Evolutionary conservation across 2,797 vertebrate species (phyloP), one percentile per base, ranked within the genome.

Genomic region (Leptodactylus fallax): DNA sequence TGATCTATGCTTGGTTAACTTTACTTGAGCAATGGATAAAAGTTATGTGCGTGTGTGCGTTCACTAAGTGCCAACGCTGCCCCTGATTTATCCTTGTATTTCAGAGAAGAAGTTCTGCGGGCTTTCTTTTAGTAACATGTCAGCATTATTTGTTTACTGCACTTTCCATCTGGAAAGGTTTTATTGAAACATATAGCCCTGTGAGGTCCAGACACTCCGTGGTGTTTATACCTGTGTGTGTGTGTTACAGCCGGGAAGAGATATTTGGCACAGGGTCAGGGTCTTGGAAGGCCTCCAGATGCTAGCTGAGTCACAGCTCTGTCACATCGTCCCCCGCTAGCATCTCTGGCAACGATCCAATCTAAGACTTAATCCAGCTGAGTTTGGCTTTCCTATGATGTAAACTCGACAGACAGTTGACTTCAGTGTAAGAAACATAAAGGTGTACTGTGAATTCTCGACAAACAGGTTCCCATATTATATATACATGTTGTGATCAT

Each of bases 161-260:
- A 69, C 25, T 74, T 55, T 56, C 10, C 2, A 51, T 71, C 12
- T 56, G 16, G 67, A 71, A 71, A 3, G 17, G 12, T 82, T 82
- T 69, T 53, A 67, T 69, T 67, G n/a, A 69, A 27, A 69, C 49
- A 2, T 82, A 83, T 45, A 72, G 23, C 79, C 21, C 67, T 74
- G 53, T 21, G 16, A 56, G 25, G 55, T 25, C 13, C 61, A 67
- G 12, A 12, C 27, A 12, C 81, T 83, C 51, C 3, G 65, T 45
- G 65, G 6, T 79, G 63, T 19, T 72, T 87, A 23, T 72, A 87
- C 85, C 85, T 87, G 78, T 51, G 36, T 87, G 77, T 60, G 51
- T 86, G 47, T 21, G 65, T 45, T 79, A n/a, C 10, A 65, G 25
- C 27, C 60, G 21, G 6, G 51, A 27, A 17, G 14, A 47, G 53